Conservation (phyloP, 2,888 invertebrate genomes). For the Agrypnus murinus region DNA sequence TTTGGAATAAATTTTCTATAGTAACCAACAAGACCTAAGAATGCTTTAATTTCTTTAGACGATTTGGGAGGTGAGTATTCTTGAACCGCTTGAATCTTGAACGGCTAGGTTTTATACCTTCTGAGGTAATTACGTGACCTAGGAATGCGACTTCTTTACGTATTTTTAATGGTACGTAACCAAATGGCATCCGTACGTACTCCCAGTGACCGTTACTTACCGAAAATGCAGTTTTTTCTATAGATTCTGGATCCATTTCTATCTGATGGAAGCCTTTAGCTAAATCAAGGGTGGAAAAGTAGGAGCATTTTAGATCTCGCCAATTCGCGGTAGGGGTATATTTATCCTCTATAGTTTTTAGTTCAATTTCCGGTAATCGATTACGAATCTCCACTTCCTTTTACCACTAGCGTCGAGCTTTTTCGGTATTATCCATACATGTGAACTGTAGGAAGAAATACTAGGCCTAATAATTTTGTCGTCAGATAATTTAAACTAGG, state of each 20-base stretch:
- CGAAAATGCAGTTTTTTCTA: slow-evolving; percentile 49
- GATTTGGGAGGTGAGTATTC: slow-evolving; percentile 42
- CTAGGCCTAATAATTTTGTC: slow-evolving; percentile 53
- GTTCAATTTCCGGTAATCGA: no score
- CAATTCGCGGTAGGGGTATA: slow-evolving; percentile 54
- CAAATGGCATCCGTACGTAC: slow-evolving; percentile 46
- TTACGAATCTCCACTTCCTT: slow-evolving; percentile 53
- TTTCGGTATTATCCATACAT: slow-evolving; percentile 47
- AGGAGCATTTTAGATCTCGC: slow-evolving; percentile 56
- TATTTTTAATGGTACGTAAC: slow-evolving; percentile 39
- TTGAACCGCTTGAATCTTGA: slow-evolving; percentile 40
- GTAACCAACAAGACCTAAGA: slow-evolving; percentile 42
- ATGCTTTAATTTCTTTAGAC: slow-evolving; percentile 40
- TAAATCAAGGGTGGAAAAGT: slow-evolving; percentile 57
- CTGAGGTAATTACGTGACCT: slow-evolving; percentile 38
- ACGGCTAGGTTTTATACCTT: slow-evolving; percentile 45
- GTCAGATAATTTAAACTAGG: slow-evolving; percentile 39
- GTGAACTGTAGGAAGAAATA: slow-evolving; percentile 54
- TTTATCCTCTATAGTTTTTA: slow-evolving; percentile 47
- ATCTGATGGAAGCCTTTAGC: slow-evolving; percentile 62
- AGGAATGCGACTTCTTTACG: slow-evolving; percentile 43
- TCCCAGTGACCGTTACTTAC: slow-evolving; percentile 50
- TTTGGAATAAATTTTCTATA: no score
- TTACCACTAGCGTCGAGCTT: no score
- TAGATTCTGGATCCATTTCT: slow-evolving; percentile 47